Evolutionary conservation across 2,797 vertebrate species (phyloP).

Genomic region (Sardinella longiceps): DNA sequence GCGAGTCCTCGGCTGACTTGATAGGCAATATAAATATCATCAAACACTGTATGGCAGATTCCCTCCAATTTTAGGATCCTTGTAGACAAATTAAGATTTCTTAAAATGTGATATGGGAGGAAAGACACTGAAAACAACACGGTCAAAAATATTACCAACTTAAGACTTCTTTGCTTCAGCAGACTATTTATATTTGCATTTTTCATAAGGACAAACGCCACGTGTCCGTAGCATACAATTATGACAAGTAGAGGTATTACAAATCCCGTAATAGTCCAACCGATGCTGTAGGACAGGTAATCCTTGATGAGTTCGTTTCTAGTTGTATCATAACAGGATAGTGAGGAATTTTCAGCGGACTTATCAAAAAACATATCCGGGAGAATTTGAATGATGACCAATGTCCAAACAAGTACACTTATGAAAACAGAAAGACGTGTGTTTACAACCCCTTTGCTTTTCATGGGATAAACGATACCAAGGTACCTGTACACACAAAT

Average conservation of each 20-base stretch:
- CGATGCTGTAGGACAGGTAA: constrained; percentile 71
- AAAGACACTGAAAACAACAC: constrained; percentile 81
- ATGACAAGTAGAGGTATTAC: constrained; percentile 74
- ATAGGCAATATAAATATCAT: constrained; percentile 73
- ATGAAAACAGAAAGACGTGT: constrained; percentile 54
- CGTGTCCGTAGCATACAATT: constrained; percentile 74
- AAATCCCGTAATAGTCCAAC: constrained; percentile 71
- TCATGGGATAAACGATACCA: constrained; percentile 81
- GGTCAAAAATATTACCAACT: constrained; percentile 71
- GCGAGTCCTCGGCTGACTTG: constrained; percentile 79
- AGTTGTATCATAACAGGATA: constrained; percentile 72
- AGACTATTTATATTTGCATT: constrained; percentile 65
- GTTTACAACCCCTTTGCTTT: constrained; percentile 69
- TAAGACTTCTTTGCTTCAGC: constrained; percentile 75
- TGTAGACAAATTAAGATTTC: constrained; percentile 74
- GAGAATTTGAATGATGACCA: constrained; percentile 72
- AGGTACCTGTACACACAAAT: constrained; percentile 83
- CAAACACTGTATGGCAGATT: constrained; percentile 56
- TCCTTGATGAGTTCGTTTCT: background rate
- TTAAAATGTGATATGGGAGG: constrained; percentile 79
- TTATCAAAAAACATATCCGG: constrained; percentile 79
- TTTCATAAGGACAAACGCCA: constrained; percentile 71
- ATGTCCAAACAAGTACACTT: constrained; percentile 68
- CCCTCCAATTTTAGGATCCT: constrained; percentile 62
- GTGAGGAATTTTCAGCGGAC: accelerated